A percentile compares a stretch with the other conserved stretches of the same genome.
These are phyloP conservation scores for Eunapius fragilis DNA, from an alignment of 37 sponge, comb jelly and placozoan species.

Conservation along the genomic window DNA sequence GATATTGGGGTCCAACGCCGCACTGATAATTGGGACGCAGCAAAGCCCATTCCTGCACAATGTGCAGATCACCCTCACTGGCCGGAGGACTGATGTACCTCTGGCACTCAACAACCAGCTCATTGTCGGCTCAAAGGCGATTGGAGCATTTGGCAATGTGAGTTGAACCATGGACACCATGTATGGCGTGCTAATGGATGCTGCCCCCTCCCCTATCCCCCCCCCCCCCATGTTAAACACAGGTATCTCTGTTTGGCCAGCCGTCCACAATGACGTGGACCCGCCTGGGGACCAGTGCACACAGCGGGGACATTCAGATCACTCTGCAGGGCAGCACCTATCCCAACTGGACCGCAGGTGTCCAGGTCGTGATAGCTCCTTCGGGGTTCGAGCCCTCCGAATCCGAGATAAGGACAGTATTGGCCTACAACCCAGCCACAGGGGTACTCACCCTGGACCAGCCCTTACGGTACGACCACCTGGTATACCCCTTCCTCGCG, in stretches of 20 bases:
- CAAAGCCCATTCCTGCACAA: constrained; percentile 49
- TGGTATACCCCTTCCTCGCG: constrained; percentile 34
- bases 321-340: constrained; percentile 10
- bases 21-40: constrained; percentile 57
- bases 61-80: constrained; percentile 70
- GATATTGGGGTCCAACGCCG: constrained; percentile 26
- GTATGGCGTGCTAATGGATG: too few relatives aligned
- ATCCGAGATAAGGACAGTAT: constrained; percentile 68
- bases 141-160: constrained; percentile 90
- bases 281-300: constrained; percentile 31
- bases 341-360: constrained; percentile 71
- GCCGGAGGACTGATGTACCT: constrained; percentile 32
- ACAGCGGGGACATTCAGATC: constrained; percentile 24
- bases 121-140: constrained; percentile 81
- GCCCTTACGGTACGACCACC: constrained; percentile 62
- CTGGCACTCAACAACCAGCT: constrained; percentile 41
- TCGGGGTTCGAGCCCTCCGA: constrained; percentile 67
- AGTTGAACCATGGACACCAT: not conserved
- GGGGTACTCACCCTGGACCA: constrained; percentile 45
- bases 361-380: constrained; percentile 79
- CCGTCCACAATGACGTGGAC: constrained; percentile 50
- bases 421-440: not conserved
- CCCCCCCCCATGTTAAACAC: too few relatives aligned
- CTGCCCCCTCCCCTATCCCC: too few relatives aligned
- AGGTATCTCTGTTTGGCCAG: constrained; percentile 70